These are phyloP conservation scores for Leucoraja ocellata DNA, from an alignment of 2,797 vertebrate species.

Conservation along the genomic window DNA sequence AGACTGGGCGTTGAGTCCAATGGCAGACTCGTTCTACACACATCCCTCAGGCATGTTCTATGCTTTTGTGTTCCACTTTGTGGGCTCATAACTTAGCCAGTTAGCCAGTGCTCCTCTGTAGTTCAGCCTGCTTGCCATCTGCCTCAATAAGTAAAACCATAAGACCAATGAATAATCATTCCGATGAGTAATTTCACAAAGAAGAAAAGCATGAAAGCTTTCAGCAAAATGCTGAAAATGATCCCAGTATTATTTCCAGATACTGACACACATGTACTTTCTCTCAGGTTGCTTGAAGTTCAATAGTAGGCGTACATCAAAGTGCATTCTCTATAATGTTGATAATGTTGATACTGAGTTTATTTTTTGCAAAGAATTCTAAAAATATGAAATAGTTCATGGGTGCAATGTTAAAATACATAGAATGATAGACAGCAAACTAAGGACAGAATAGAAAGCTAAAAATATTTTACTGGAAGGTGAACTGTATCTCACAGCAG, in stretches of 20 bases:
- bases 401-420: neutral
- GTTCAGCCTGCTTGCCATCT: no score
- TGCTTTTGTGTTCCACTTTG: no score
- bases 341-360: no score
- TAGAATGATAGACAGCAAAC: neutral
- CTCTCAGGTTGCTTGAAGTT: neutral
- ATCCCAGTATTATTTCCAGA: constrained; percentile 8
- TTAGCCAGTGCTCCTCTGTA: no score
- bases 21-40: no score
- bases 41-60: no score
- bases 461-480: neutral
- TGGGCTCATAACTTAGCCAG: no score
- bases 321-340: no score
- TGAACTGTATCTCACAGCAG: neutral
- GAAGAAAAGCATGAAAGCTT: neutral
- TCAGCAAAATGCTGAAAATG: neutral
- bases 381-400: neutral
- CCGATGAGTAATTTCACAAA: neutral
- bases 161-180: neutral
- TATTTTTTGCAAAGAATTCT: neutral
- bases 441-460: neutral
- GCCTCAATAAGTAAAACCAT: no score
- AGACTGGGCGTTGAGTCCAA: no score
- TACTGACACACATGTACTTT: neutral
- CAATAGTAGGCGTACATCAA: neutral